phyloP scores from a whole-genome alignment of 2,888 invertebrate genomes.

The Coleophora deauratella region DNA sequence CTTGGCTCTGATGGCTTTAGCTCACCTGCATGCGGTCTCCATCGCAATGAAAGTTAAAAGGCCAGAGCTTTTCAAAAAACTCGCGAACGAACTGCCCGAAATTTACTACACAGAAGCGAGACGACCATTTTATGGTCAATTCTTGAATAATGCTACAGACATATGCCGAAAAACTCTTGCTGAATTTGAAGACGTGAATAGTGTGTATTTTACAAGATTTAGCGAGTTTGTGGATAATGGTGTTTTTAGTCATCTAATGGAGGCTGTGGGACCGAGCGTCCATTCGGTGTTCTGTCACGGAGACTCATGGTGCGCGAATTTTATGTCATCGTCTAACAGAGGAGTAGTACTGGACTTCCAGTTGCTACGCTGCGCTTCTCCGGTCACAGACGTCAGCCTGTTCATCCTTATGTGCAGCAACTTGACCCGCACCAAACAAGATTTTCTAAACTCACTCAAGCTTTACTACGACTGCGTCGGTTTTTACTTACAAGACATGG shows the following conservation, averaged over 20 bases:
- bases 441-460: slow-evolving; percentile 30
- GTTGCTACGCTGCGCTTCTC: slow-evolving; percentile 33
- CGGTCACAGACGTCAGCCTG: slow-evolving; percentile 33
- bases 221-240: slow-evolving; percentile 24
- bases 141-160: slow-evolving; percentile 29
- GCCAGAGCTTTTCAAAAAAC: slow-evolving; percentile 27
- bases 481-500: slow-evolving; percentile 38
- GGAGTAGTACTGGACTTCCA: slow-evolving; percentile 42
- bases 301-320: slow-evolving; percentile 44
- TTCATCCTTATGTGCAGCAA: slow-evolving; percentile 29
- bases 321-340: slow-evolving; percentile 29
- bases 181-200: slow-evolving; percentile 30
- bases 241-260: slow-evolving; percentile 29
- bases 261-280: slow-evolving; percentile 19
- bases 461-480: slow-evolving; percentile 29
- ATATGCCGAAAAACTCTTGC: slow-evolving; percentile 28
- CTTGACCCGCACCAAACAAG: slow-evolving; percentile 22
- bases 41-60: slow-evolving; percentile 30
- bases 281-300: slow-evolving; percentile 38
- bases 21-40: slow-evolving; percentile 44
- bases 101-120: slow-evolving; percentile 33
- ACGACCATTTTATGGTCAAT: slow-evolving; percentile 32
- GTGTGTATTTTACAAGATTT: slow-evolving; percentile 36
- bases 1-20: slow-evolving; percentile 29
- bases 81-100: slow-evolving; percentile 28